Conservation (phyloP, 1,140 invertebrate species). For the Neodiprion lecontei region DNA sequence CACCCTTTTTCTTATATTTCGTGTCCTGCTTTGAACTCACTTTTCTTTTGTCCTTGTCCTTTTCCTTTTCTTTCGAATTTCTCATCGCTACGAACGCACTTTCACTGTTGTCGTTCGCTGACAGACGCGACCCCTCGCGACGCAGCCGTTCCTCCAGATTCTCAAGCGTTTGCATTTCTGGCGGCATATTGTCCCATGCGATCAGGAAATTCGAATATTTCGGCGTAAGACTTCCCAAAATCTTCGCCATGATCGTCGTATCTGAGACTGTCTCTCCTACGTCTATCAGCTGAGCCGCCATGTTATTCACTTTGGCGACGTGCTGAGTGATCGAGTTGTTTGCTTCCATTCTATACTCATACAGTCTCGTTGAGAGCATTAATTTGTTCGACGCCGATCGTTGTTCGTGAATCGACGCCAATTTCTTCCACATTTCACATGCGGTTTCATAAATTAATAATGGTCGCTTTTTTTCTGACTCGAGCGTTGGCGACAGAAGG, state of each 20-base stretch:
- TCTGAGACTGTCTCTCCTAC: constrained; percentile 19
- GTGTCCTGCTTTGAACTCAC: constrained; percentile 10
- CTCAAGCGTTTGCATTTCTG: background rate
- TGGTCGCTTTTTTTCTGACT: constrained; percentile 14
- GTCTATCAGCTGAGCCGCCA: constrained; percentile 13
- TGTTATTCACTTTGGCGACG: constrained; percentile 14
- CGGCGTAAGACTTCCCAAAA: background rate
- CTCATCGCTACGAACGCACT: background rate
- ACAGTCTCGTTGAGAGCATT: constrained; percentile 17
- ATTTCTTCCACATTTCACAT: constrained; percentile 24
- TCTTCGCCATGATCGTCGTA: constrained; percentile 12
- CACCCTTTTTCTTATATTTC: constrained; percentile 16
- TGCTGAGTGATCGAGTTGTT: constrained; percentile 17
- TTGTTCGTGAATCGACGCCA: constrained; percentile 18
- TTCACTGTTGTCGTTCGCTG: constrained; percentile 14
- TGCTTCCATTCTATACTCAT: constrained; percentile 1
- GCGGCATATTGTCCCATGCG: constrained; percentile 7
- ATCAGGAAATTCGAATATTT: background rate
- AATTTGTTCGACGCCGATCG: constrained; percentile 19
- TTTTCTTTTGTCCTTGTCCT: constrained; percentile 16
- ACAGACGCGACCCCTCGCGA: constrained; percentile 14
- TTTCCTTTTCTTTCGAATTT: constrained; percentile 2
- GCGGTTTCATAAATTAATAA: constrained; percentile 18
- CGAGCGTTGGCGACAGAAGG: constrained; percentile 23
- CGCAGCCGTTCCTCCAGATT: constrained; percentile 20